phyloP scores from a whole-genome alignment of 2,797 vertebrate species.

The Chromobotia macracanthus region DNA sequence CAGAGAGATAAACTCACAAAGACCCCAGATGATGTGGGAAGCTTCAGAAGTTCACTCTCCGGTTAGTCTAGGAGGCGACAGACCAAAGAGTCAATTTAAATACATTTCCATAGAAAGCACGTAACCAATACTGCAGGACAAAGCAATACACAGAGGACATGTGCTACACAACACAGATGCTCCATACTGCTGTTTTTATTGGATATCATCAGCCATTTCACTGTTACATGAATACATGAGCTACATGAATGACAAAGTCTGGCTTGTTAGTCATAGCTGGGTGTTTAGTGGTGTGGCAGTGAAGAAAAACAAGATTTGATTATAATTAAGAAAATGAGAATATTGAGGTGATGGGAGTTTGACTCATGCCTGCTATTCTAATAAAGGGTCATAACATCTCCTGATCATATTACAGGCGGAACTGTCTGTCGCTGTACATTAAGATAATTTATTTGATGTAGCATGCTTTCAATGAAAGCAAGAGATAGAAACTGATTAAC shows the following conservation, averaged over 20 bases:
- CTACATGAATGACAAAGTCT: neutral
- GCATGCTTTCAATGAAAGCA: neutral
- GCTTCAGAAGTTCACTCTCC: constrained; percentile 20
- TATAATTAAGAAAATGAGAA: neutral
- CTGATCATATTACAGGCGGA: neutral
- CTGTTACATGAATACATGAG: neutral
- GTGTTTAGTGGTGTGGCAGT: neutral
- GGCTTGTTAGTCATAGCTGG: neutral
- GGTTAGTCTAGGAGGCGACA: constrained; percentile 21
- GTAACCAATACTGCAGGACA: neutral
- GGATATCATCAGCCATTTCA: constrained; percentile 7
- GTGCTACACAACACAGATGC: constrained; percentile 11
- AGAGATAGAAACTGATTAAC: neutral
- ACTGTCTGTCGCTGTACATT: too few species aligned
- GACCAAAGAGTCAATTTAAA: constrained; percentile 45
- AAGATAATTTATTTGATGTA: neutral
- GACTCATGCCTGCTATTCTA: neutral
- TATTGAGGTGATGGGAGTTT: neutral
- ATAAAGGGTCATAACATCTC: neutral
- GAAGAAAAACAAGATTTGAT: neutral
- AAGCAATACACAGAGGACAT: constrained; percentile 13
- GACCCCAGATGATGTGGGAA: neutral
- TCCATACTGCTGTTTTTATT: constrained; percentile 15
- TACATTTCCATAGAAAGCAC: constrained; percentile 42
- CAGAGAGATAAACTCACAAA: too few species aligned